phyloP scores from a whole-genome alignment of 2,113 vertebrate species.

The Lagopus muta region DNA sequence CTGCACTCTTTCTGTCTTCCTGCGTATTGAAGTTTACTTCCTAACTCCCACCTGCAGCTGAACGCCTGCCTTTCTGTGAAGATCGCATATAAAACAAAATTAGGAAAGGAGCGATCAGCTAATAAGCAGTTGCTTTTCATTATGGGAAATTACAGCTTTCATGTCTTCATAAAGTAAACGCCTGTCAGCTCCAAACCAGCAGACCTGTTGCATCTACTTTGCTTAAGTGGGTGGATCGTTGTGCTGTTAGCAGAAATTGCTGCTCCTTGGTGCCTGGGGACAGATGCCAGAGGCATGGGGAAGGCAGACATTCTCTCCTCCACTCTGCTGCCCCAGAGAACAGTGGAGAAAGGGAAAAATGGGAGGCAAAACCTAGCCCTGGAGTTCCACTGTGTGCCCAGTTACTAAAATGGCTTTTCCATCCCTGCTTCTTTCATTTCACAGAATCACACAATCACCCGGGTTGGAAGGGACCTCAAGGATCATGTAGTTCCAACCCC shows the following conservation, averaged over 20 bases:
- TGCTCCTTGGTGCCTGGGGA: neutral
- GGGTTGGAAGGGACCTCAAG: no score
- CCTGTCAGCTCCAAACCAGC: neutral
- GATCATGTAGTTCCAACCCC: no score
- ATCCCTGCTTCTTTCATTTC: no score
- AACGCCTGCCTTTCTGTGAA: neutral
- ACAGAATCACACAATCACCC: no score
- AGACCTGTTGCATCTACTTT: neutral
- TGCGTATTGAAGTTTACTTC: neutral
- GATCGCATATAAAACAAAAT: neutral
- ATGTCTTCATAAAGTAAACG: neutral
- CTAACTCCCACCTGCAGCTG: neutral
- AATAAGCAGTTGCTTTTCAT: conserved; percentile 9
- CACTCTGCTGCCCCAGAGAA: neutral
- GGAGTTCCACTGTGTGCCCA: neutral
- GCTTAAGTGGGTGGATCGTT: neutral
- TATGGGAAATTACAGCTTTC: neutral
- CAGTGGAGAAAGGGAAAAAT: neutral
- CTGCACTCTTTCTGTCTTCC: neutral
- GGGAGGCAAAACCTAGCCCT: neutral
- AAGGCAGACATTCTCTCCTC: neutral
- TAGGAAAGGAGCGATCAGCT: neutral
- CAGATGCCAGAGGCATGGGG: accelerated
- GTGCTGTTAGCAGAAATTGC: neutral
- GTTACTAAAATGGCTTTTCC: neutral